Conservation (phyloP, 1,140 invertebrate genomes). For the Drosophila lowei region DNA sequence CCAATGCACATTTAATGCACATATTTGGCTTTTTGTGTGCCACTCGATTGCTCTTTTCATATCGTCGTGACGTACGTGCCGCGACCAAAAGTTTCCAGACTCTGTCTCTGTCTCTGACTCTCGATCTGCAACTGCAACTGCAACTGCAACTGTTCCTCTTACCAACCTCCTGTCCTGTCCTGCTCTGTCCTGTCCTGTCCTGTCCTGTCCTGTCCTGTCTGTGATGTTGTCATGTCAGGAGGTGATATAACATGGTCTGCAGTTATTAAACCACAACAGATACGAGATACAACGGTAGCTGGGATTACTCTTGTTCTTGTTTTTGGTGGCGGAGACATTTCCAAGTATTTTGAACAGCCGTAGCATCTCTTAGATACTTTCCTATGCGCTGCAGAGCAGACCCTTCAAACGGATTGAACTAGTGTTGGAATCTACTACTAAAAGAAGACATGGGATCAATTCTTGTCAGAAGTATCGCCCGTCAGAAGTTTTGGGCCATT, state of each 20-base stretch:
- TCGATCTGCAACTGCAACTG: slow-evolving; percentile 30
- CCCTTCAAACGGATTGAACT: too few relatives aligned
- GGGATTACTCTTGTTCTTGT: neutral
- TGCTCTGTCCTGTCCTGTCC: neutral
- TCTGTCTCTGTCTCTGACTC: slow-evolving; percentile 28
- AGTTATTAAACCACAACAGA: slow-evolving; percentile 61
- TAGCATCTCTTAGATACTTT: too few relatives aligned
- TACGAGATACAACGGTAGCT: slow-evolving; percentile 31
- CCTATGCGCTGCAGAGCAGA: too few relatives aligned
- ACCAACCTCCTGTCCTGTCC: neutral
- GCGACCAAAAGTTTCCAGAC: slow-evolving; percentile 45
- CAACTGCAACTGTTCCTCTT: slow-evolving; percentile 9
- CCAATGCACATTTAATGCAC: slow-evolving; percentile 80
- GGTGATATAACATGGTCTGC: slow-evolving; percentile 78
- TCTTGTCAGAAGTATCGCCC: too few relatives aligned
- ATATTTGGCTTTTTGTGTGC: slow-evolving; percentile 69
- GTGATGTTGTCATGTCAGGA: slow-evolving; percentile 73
- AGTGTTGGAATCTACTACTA: too few relatives aligned
- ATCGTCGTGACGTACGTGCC: slow-evolving; percentile 77
- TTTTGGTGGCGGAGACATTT: too few relatives aligned
- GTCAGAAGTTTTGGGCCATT: too few relatives aligned
- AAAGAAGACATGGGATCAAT: too few relatives aligned
- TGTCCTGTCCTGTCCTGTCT: neutral
- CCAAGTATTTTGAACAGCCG: too few relatives aligned
- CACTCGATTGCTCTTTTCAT: slow-evolving; percentile 66